Evolutionary conservation across 2,797 vertebrate species (phyloP).

Genomic region (Remorina albescens): DNA sequence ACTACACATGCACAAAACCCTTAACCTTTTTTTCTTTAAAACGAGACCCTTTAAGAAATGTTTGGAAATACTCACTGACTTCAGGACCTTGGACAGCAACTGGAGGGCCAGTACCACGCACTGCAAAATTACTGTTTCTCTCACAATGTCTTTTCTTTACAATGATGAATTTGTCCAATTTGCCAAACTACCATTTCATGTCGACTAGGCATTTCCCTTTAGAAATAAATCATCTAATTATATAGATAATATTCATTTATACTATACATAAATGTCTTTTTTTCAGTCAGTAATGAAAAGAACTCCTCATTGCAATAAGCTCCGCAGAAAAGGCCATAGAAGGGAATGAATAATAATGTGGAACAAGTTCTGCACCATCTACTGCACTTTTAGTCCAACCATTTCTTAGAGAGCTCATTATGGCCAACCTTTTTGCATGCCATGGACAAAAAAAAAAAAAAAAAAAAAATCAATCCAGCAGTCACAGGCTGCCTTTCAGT

Average conservation of each 20-base stretch:
- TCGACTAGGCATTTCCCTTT: not conserved
- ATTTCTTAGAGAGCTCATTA: no score
- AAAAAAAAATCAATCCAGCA: no score
- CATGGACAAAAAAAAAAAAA: no score
- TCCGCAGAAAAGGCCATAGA: no score
- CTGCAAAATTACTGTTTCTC: not conserved
- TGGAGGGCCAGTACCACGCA: not conserved
- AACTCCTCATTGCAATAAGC: no score
- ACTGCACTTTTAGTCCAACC: no score
- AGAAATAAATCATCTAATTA: not conserved
- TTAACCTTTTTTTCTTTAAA: not conserved
- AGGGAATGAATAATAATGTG: no score
- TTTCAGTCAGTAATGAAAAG: not conserved
- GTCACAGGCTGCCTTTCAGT: no score
- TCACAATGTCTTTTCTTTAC: not conserved
- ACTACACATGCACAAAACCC: not conserved
- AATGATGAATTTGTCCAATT: not conserved
- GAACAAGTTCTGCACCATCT: not conserved
- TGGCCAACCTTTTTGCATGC: no score
- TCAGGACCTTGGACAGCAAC: constrained; percentile 25
- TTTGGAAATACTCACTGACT: not conserved
- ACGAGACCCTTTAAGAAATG: not conserved
- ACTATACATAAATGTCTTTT: not conserved
- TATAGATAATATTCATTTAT: not conserved
- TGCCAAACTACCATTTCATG: not conserved